Evolutionary conservation across 53 echinoderm and acorn worm genomes (phyloP), one percentile per base, ranked within the genome.

Genomic region (Apostichopus leukothele): DNA sequence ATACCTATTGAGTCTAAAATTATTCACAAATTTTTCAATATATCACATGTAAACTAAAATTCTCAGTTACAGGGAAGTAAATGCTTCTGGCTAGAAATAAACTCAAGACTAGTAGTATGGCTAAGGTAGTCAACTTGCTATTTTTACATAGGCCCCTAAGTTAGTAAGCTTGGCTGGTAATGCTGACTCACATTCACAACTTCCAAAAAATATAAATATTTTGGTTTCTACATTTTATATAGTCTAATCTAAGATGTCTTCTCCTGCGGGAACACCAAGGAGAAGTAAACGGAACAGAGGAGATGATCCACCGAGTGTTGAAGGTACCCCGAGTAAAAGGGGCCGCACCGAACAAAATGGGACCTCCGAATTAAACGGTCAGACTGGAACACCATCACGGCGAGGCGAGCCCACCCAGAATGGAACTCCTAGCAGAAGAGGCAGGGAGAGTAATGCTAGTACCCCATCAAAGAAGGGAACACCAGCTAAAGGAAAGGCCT

Each of bases 281-380:
- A 90, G 98, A 57, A 96, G 92, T 91, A 98, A 98, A 85, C 83
- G 94, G 80, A 95, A 91, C 25, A 92, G 98, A 3, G 90, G 84
- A 20, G 94, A 91, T 27, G 92, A 90, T 67, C 90, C 90, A 21
- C 91, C 89, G 13, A 93, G 75, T 80, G 93, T 61, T 51, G 78
- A 83, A 50, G 92, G 89, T 5, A 96, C 96, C 50, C 96, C 96
- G 0, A 91, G 91, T 52, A 93, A 90, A 60, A 88, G 93, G 11
- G 93, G 93, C 5, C 93, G 93, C 9, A 90, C 88, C 11, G 90
- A 90, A 53, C 75, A 90, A 74, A 78, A 75, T 63, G 92, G 90
- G 0, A 88, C 83, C 50, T 90, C 86, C 4, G 88, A 91, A 50
- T 4, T 60, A 5, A 84, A 84, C 55, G 79, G 67, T 79, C 53